Evolutionary conservation across 2,113 vertebrate species (phyloP), one percentile per base, ranked within the genome.

Genomic region (Oceanites oceanicus): DNA sequence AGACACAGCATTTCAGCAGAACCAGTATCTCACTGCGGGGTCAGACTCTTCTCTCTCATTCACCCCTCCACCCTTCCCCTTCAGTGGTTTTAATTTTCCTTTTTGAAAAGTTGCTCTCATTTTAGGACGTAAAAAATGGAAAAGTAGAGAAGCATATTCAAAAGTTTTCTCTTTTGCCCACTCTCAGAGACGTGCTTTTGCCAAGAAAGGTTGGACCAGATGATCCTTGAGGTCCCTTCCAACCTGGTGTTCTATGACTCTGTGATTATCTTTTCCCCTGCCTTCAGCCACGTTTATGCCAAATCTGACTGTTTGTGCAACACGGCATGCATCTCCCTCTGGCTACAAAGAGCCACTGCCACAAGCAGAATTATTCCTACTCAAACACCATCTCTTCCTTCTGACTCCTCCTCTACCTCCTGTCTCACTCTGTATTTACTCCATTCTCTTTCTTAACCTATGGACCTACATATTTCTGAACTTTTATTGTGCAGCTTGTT

Each of bases 101-200:
- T 86, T 75, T 58, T 49, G 6, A 63, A 70, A 86, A 86, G 19
- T 29, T 34, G 10, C 17, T 82, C 65, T 72, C 15, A 58, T 26
- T 77, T 86, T 15, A 55, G 59, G 14, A 50, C 42, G 53, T 10
- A 42, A 45, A 49, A 81, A 75, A 45, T 18, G 9, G 25, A 76
- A 68, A 80, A 47, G 20, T 29, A 85, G n/a, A 85, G 27, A 45
- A 79, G 9, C 3, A 11, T 10, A n/a, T 55, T 42, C 17, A 40
- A 44, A 68, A 49, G 2, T 61, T 44, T 86, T 50, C 15, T 26
- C 38, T 66, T 45, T 66, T 40, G 45, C 38, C 4, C 4, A 15
- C 10, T 22, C 36, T 29, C 11, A 61, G 1, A 58, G 59, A 53
- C 0, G 3, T 1, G 2, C 1, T 58, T 67, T 89, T 58, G 42